Conservation (phyloP, 1,140 invertebrate species). For the Chironomus tepperi region DNA sequence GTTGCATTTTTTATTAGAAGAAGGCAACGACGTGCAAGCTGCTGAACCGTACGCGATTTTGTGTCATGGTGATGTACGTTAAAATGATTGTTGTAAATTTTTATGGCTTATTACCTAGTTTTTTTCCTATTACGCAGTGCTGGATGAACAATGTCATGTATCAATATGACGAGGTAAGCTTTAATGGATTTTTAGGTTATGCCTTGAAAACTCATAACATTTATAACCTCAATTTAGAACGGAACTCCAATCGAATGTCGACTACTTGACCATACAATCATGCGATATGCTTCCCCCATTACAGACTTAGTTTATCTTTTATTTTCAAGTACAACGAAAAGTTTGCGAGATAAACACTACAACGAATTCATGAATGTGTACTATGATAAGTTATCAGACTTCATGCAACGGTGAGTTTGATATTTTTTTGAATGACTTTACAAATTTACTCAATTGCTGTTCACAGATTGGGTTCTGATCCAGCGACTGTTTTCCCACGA, state of each 20-base stretch:
- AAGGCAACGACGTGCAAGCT: slow-evolving; percentile 26
- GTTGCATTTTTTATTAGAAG: slow-evolving; percentile 29
- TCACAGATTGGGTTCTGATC: too few species aligned
- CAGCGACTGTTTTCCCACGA: too few species aligned
- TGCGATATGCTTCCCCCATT: slow-evolving; percentile 47
- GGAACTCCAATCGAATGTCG: slow-evolving; percentile 37
- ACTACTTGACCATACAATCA: slow-evolving; percentile 50
- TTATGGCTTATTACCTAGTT: not conserved
- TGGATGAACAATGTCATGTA: slow-evolving; percentile 38
- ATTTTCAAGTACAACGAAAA: slow-evolving; percentile 44
- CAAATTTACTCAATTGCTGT: too few species aligned
- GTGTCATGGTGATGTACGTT: slow-evolving; percentile 33
- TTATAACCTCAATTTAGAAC: too few species aligned
- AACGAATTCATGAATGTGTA: slow-evolving; percentile 45
- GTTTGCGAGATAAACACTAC: slow-evolving; percentile 42
- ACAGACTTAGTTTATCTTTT: slow-evolving; percentile 50
- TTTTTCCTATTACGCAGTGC: slow-evolving; percentile 28
- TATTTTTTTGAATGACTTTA: not conserved
- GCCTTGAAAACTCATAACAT: too few species aligned
- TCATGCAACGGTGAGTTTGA: slow-evolving; percentile 31
- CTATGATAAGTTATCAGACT: slow-evolving; percentile 42
- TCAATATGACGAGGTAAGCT: slow-evolving; percentile 29
- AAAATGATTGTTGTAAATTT: not conserved
- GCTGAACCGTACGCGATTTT: slow-evolving; percentile 30
- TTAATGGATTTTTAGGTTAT: too few species aligned